Conservation (phyloP, 2,888 invertebrate genomes). For the Suillia variegata region DNA sequence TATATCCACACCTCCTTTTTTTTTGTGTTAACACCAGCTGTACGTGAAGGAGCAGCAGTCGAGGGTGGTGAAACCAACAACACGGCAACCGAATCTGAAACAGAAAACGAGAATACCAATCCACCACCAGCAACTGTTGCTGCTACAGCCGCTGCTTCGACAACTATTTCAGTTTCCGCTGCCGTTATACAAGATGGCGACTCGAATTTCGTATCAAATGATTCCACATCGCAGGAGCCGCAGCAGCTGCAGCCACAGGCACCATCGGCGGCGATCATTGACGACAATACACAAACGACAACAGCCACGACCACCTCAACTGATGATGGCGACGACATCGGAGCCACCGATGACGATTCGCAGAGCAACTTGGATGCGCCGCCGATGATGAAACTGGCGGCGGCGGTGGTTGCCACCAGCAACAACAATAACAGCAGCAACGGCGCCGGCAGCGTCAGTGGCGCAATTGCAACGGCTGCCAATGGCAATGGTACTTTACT, state of each 20-base stretch:
- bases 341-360: conserved; percentile 65
- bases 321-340: conserved; percentile 38
- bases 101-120: conserved; percentile 52
- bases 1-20: too few species aligned
- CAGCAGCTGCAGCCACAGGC: too few species aligned
- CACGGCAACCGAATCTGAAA: conserved; percentile 48
- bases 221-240: conserved; percentile 58
- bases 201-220: conserved; percentile 58
- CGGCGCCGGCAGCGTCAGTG: conserved; percentile 12
- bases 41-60: too few species aligned
- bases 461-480: conserved; percentile 31
- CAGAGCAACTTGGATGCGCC: conserved; percentile 81
- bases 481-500: conserved; percentile 48
- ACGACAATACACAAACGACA: conserved; percentile 63
- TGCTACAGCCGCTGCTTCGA: conserved; percentile 28
- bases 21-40: too few species aligned
- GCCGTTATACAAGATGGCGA: conserved; percentile 47
- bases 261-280: too few species aligned
- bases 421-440: conserved; percentile 19
- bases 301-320: conserved; percentile 65
- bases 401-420: conserved; percentile 27
- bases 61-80: conserved; percentile 29
- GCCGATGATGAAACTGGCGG: conserved; percentile 46
- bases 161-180: conserved; percentile 26
- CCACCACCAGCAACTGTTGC: conserved; percentile 36